Evolutionary conservation across 2,797 vertebrate species (phyloP).

Genomic region (Sebastes diploproa): DNA sequence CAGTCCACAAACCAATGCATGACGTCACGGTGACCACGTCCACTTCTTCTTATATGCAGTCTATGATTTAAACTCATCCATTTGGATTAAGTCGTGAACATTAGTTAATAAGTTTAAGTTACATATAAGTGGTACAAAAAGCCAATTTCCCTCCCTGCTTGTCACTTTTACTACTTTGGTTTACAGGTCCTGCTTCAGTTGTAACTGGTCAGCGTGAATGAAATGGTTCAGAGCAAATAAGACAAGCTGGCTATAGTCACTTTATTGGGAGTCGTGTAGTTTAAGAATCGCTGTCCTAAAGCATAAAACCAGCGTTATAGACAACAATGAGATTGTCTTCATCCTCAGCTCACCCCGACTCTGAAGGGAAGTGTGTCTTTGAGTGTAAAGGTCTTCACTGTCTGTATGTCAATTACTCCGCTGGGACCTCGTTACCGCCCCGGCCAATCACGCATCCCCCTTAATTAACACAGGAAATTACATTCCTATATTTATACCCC

Average conservation of each 20-base stretch:
- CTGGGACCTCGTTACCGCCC: conserved; percentile 61
- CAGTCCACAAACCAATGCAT: no score
- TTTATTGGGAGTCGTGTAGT: conserved; percentile 15
- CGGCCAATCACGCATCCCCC: conserved; percentile 58
- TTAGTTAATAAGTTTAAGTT: not conserved
- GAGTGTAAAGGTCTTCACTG: conserved; percentile 49
- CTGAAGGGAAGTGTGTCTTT: conserved; percentile 15
- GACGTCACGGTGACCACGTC: no score
- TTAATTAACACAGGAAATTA: conserved; percentile 76
- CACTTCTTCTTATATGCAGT: no score
- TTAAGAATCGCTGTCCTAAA: conserved; percentile 12
- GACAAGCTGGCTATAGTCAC: conserved; percentile 11
- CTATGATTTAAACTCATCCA: not conserved
- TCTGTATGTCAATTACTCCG: conserved; percentile 64
- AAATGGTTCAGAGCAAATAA: conserved; percentile 36
- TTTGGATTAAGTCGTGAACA: not conserved
- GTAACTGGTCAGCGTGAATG: conserved; percentile 12
- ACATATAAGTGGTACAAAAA: not conserved
- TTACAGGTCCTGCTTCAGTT: conserved; percentile 44
- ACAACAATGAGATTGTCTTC: conserved; percentile 17
- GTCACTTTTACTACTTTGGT: conserved; percentile 43
- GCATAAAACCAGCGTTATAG: conserved; percentile 8
- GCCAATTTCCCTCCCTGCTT: conserved; percentile 23
- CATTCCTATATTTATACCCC: conserved; percentile 71
- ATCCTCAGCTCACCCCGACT: conserved; percentile 2